phyloP scores from a whole-genome alignment of 2,888 invertebrate genomes.

The Parascotia fuliginaria region DNA sequence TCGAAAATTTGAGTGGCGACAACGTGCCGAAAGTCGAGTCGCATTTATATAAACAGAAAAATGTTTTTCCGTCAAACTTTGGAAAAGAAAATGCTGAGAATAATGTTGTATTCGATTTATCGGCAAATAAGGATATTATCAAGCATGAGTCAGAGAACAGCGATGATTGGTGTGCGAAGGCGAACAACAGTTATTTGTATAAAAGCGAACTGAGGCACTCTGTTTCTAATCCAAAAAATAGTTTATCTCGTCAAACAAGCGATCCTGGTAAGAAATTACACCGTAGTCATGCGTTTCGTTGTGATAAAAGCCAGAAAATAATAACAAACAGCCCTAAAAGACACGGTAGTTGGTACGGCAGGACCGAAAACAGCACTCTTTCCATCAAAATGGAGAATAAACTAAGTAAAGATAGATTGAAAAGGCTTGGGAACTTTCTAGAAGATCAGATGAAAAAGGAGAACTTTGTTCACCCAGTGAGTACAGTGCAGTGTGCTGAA shows the following conservation, averaged over 20 bases:
- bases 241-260: slow-evolving; percentile 74
- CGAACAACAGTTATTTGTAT: slow-evolving; percentile 74
- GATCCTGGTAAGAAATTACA: slow-evolving; percentile 85
- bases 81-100: slow-evolving; percentile 41
- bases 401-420: slow-evolving; percentile 72
- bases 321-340: slow-evolving; percentile 59
- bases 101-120: slow-evolving; percentile 34
- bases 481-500: no score
- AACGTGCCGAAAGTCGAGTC: slow-evolving; percentile 38
- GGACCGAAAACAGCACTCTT: slow-evolving; percentile 71
- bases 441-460: slow-evolving; percentile 80
- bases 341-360: slow-evolving; percentile 71
- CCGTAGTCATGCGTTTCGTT: slow-evolving; percentile 86
- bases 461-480: slow-evolving; percentile 58
- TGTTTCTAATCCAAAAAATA: slow-evolving; percentile 63
- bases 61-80: slow-evolving; percentile 17
- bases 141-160: slow-evolving; percentile 46
- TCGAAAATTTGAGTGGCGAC: slow-evolving; percentile 82
- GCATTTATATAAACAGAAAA: slow-evolving; percentile 45
- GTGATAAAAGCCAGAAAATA: slow-evolving; percentile 76
- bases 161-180: slow-evolving; percentile 53
- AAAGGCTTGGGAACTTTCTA: slow-evolving; percentile 69
- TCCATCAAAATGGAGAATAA: slow-evolving; percentile 70
- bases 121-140: slow-evolving; percentile 37
- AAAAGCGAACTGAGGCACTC: slow-evolving; percentile 66